A percentile compares a stretch with the other conserved stretches of the same genome.
These are phyloP conservation scores for Tympanoctomys barrerae DNA, from an alignment of 2,797 vertebrate species.

Conservation along the genomic window DNA sequence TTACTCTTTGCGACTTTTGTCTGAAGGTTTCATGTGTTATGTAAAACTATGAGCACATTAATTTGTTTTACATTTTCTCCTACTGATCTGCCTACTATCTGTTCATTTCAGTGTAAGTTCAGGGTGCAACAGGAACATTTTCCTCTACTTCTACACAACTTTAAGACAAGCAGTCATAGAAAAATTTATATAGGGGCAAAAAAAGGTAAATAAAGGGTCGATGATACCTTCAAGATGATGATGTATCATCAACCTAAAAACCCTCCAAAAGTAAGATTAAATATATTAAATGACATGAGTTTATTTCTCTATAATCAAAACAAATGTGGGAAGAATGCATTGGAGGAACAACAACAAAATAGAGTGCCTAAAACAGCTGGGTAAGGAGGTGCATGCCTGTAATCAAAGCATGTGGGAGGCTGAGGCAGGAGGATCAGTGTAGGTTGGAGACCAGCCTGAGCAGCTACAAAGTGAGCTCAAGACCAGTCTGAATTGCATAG, in stretches of 20 bases:
- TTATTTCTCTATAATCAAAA: constrained; percentile 41
- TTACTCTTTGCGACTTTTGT: neutral
- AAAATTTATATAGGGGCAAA: constrained; percentile 42
- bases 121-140: neutral
- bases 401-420: no score
- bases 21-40: neutral
- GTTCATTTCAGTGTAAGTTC: neutral
- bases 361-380: no score
- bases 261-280: neutral
- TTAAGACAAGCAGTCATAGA: constrained; percentile 1
- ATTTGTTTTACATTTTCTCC: neutral
- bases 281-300: constrained; percentile 28
- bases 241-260: neutral
- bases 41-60: neutral
- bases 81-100: neutral
- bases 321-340: neutral
- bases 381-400: no score
- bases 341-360: neutral
- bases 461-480: no score
- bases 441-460: no score
- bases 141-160: neutral
- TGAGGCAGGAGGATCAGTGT: no score
- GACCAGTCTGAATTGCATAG: no score
- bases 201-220: constrained; percentile 28
- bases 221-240: neutral